Conservation (phyloP, 2,888 invertebrate genomes). For the Nudaria mundana region DNA sequence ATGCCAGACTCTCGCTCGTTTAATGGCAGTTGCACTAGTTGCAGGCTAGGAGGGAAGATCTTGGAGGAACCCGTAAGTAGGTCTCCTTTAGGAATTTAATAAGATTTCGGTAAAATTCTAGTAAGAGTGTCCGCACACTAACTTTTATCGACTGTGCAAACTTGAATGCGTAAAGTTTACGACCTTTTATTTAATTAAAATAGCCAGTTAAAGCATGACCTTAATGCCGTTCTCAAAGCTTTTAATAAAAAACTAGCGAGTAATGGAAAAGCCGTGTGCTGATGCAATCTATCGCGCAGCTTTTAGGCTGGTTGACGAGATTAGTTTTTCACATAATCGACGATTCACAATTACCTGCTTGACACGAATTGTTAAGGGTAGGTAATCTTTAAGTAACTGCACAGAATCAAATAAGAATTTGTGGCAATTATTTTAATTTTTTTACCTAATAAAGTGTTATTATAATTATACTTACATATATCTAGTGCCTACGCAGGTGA, state of each 20-base stretch:
- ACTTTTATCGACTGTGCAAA: constrained; percentile 12
- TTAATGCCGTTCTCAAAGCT: constrained; percentile 36
- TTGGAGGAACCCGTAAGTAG: too few species aligned
- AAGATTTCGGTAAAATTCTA: not conserved
- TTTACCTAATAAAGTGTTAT: too few species aligned
- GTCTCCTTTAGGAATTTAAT: not conserved
- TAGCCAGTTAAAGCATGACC: constrained; percentile 31
- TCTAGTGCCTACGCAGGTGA: too few species aligned
- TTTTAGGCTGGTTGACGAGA: constrained; percentile 62
- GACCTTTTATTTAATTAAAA: constrained; percentile 34
- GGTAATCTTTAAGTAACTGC: not conserved
- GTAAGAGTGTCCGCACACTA: constrained; percentile 1
- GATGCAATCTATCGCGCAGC: constrained; percentile 73
- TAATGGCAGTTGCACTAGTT: too few species aligned
- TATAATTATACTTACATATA: too few species aligned
- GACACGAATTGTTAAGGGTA: constrained; percentile 38
- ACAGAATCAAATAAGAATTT: too few species aligned
- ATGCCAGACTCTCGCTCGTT: too few species aligned
- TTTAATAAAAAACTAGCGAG: constrained; percentile 52
- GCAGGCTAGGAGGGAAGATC: too few species aligned
- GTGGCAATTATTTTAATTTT: too few species aligned
- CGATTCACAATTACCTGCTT: constrained; percentile 58
- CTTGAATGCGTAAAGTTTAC: constrained; percentile 11
- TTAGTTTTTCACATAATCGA: constrained; percentile 68
- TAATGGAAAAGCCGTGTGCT: constrained; percentile 77